phyloP scores from a whole-genome alignment of 2,113 vertebrate genomes.

The Megaceryle torquata region DNA sequence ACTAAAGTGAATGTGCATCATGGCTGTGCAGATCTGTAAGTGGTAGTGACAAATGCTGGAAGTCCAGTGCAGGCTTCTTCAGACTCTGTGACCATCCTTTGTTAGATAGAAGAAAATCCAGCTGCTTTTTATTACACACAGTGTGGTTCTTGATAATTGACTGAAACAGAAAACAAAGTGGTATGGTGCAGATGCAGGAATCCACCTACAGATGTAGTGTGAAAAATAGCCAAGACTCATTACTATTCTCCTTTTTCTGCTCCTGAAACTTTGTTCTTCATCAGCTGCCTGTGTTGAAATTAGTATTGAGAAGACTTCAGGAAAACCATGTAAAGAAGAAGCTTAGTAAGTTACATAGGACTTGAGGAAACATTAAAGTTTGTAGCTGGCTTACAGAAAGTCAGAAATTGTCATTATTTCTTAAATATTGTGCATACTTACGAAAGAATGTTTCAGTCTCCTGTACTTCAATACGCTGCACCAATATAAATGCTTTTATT shows the following conservation, averaged over 20 bases:
- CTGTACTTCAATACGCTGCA: neutral
- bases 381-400: neutral
- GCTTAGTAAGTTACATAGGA: neutral
- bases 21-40: neutral
- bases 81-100: neutral
- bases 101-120: neutral
- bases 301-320: neutral
- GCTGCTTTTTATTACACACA: neutral
- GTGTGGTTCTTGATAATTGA: neutral
- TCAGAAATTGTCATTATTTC: neutral
- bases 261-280: neutral
- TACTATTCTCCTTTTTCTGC: neutral
- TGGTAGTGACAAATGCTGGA: neutral
- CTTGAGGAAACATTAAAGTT: neutral
- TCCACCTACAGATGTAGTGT: neutral
- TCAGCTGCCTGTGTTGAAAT: neutral
- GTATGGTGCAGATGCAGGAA: neutral
- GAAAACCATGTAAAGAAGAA: neutral
- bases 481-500: neutral
- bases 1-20: fast-evolving
- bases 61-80: neutral
- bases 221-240: neutral
- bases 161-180: neutral
- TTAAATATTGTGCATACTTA: too few species aligned
- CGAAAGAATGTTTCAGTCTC: neutral